phyloP scores from a whole-genome alignment of 2,888 invertebrate species.

The Cantharis lateralis region DNA sequence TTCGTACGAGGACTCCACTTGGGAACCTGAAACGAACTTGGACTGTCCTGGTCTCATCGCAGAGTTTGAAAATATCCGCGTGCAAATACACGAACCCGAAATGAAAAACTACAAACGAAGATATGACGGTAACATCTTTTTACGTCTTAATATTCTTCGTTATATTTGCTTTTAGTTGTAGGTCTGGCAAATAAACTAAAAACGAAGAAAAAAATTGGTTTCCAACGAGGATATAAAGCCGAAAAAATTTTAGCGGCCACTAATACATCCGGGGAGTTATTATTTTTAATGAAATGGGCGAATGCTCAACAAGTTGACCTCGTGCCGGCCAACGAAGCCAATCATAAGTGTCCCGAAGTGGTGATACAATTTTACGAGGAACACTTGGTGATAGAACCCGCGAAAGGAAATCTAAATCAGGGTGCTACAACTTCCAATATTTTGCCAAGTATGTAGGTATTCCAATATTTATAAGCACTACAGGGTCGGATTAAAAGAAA shows the following conservation, averaged over 20 bases:
- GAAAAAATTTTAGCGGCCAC: slow-evolving; percentile 91
- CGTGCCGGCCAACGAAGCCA: slow-evolving; percentile 69
- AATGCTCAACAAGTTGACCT: slow-evolving; percentile 70
- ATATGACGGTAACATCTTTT: background rate
- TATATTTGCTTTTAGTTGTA: background rate
- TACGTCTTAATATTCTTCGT: background rate
- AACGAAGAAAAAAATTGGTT: slow-evolving; percentile 69
- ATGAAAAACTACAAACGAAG: slow-evolving; percentile 33
- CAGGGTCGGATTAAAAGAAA: background rate
- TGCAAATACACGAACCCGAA: slow-evolving; percentile 56
- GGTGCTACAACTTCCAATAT: background rate
- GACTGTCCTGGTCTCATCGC: slow-evolving; percentile 89
- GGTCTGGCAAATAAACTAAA: background rate
- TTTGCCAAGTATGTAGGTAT: background rate
- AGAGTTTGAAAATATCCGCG: slow-evolving; percentile 81
- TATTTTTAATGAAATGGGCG: slow-evolving; percentile 74
- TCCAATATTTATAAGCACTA: background rate
- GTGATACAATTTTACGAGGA: slow-evolving; percentile 74
- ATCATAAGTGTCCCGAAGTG: slow-evolving; percentile 68
- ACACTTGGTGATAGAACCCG: slow-evolving; percentile 57
- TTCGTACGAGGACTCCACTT: slow-evolving; percentile 87
- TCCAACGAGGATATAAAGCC: slow-evolving; percentile 80
- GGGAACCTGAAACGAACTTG: slow-evolving; percentile 88
- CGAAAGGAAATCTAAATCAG: background rate
- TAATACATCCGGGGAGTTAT: slow-evolving; percentile 78